Evolutionary conservation across 2,888 invertebrate species (phyloP), one percentile per base, ranked within the genome.

Genomic region (Auanema sp.): DNA sequence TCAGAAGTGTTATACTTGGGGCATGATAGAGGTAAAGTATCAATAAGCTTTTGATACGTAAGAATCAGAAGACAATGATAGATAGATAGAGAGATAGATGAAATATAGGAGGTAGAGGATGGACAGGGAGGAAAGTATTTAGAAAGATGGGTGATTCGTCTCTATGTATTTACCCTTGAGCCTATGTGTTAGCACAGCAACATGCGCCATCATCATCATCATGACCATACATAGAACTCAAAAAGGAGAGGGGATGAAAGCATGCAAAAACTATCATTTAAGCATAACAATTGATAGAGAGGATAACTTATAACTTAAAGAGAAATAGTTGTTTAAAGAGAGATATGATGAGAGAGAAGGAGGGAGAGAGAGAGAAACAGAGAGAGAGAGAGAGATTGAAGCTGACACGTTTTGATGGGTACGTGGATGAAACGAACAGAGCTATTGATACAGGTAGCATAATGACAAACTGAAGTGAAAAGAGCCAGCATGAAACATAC

Each of bases 361-460:
- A 47, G 47, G 10, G 47, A 47, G 47, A 47, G 47, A 21, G 47
- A 47, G 47, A 47, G 47, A 21, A 10, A 47, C 4, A 47, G 47
- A 21, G 47, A 47, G 47, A 47, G 47, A 21, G 10, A 10, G 10
- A 10, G 47, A 3, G 47, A 47, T 16, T 18, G 47, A 21, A 21
- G 21, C 16, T 16, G 47, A 47, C 47, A 47, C 21, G 47, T 47
- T 47, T 3, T 16, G 47, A 47, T 16, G 47, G 47, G 16, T 18
- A 47, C 21, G 21, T 47, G 47, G 47, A 47, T 47, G 47, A 3
- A 21, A 21, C 47, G 16, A 21, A 3, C 21, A 10, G 47, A 21
- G 21, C 16, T 16, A 47, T 21, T 47, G 47, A 21, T 21, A 47
- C 16, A 21, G 16, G 21, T 16, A 47, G 47, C 16, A 18, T 47